A percentile compares a stretch with the other conserved stretches of the same genome.
These are phyloP conservation scores for Alcedo quadribrachys DNA, from an alignment of 2,797 vertebrate species.

Conservation along the genomic window DNA sequence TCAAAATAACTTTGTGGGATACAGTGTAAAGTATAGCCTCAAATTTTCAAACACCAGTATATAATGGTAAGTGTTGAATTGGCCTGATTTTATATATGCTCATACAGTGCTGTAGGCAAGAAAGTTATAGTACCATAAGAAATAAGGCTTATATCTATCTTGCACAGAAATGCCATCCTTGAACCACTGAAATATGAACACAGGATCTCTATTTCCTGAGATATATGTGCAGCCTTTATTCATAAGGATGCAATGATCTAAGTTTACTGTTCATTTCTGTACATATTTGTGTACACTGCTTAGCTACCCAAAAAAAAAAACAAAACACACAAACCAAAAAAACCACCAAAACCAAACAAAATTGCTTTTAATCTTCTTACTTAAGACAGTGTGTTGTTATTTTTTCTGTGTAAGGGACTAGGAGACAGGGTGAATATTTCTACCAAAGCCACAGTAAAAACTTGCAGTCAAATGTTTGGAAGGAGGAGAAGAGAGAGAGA, in stretches of 20 bases:
- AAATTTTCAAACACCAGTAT: neutral
- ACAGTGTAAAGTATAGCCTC: neutral
- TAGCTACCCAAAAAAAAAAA: neutral
- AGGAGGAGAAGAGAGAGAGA: neutral
- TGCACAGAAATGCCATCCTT: neutral
- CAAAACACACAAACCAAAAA: fast-evolving
- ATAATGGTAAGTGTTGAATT: neutral
- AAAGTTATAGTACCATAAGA: neutral
- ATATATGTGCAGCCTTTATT: neutral
- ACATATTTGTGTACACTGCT: neutral
- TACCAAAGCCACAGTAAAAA: neutral
- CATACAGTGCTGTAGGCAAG: neutral
- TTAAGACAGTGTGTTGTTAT: neutral
- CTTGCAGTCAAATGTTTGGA: neutral
- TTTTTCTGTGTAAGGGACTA: neutral
- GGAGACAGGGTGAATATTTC: neutral
- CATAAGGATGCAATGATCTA: neutral
- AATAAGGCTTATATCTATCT: neutral
- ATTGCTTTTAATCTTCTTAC: neutral
- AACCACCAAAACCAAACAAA: neutral
- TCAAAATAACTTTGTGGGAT: neutral
- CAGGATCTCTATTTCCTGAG: neutral
- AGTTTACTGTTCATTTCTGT: neutral
- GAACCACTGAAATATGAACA: neutral
- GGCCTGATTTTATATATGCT: neutral